Evolutionary conservation across 2,113 vertebrate genomes (phyloP).

Genomic region (Holacanthus passer): DNA sequence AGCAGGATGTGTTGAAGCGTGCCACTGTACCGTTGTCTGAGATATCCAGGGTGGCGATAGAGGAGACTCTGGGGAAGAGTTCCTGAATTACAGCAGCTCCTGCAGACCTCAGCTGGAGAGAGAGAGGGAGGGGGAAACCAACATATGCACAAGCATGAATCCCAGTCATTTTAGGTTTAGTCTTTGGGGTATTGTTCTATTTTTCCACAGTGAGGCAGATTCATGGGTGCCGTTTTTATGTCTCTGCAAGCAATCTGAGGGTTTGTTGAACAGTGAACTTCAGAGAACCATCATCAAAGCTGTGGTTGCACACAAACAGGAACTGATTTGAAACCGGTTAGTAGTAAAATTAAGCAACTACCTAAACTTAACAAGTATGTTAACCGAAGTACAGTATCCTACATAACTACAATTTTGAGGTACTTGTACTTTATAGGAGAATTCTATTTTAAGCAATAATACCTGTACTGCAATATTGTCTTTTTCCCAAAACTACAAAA

Average conservation of each 20-base stretch:
- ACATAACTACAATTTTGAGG: background rate
- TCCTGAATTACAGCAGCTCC: slow-evolving; percentile 90
- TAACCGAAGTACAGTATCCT: background rate
- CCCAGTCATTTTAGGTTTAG: slow-evolving; percentile 51
- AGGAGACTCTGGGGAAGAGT: slow-evolving; percentile 86
- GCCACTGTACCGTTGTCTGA: slow-evolving; percentile 88
- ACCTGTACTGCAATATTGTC: background rate
- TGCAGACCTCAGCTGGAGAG: slow-evolving; percentile 85
- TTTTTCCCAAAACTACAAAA: background rate
- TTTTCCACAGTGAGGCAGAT: slow-evolving; percentile 54
- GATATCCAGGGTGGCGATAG: slow-evolving; percentile 88
- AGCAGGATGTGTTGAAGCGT: slow-evolving; percentile 25
- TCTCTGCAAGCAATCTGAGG: slow-evolving; percentile 15
- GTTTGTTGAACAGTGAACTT: background rate
- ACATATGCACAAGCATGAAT: slow-evolving; percentile 52
- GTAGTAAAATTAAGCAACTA: background rate
- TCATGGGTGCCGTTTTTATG: slow-evolving; percentile 34
- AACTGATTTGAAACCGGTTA: background rate
- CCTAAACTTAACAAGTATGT: background rate
- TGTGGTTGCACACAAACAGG: background rate
- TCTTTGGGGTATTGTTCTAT: slow-evolving; percentile 57
- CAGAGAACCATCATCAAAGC: background rate
- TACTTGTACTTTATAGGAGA: no score
- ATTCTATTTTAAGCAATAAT: background rate
- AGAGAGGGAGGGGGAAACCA: slow-evolving; percentile 20